phyloP scores from a whole-genome alignment of 2,113 vertebrate species.

The Pterocles gutturalis region DNA sequence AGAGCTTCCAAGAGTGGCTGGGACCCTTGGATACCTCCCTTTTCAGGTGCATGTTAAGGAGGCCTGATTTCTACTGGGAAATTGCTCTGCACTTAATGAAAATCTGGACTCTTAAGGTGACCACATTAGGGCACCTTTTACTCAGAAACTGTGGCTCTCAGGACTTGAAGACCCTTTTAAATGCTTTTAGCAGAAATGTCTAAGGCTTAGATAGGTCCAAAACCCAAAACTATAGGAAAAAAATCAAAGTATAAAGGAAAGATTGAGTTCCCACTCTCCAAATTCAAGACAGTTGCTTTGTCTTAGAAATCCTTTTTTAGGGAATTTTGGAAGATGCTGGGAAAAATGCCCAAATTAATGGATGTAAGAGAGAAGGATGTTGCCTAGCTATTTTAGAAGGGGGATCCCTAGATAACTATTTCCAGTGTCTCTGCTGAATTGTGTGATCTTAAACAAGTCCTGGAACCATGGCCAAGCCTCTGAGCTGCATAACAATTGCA shows the following conservation, averaged over 20 bases:
- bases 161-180: background rate
- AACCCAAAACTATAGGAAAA: background rate
- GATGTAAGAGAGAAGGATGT: background rate
- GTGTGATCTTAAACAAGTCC: background rate
- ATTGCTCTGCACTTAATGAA: background rate
- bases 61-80: background rate
- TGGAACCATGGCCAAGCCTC: background rate
- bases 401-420: background rate
- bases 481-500: background rate
- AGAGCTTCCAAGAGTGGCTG: background rate
- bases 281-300: background rate
- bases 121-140: background rate
- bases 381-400: background rate
- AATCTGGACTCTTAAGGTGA: background rate
- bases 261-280: background rate
- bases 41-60: background rate
- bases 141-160: background rate
- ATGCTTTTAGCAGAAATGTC: background rate
- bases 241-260: background rate
- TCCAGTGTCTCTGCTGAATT: background rate
- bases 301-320: background rate
- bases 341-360: background rate
- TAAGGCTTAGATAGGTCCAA: background rate
- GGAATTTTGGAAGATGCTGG: background rate
- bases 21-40: background rate